Base-by-base conservation (phyloP, 2,888 invertebrate species). In the Myathropa florea region DNA sequence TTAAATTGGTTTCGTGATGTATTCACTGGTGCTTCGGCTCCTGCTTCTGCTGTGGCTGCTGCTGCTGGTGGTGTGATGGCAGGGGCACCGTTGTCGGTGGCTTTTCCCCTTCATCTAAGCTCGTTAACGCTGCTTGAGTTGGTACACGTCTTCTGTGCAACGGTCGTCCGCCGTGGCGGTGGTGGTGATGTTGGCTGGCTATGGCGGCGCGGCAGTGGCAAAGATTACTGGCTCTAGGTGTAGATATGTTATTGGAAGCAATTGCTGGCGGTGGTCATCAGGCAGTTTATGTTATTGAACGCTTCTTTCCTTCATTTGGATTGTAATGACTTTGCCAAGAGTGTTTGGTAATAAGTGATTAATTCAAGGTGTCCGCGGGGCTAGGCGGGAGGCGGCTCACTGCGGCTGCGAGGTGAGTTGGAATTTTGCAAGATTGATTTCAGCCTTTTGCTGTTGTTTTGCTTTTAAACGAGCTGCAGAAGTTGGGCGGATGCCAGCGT, bases 311-410 rank as follows among this genome's bases (percentile, higher is more conserved):
- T 7, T 14, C 57, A 46, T 70, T 82, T 18, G 64, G 23, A n/a
- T 53, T 59, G 65, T 65, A 84, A 80, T 71, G 75, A 55, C 75
- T 71, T 70, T 61, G 84, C 76, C 71, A 67, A 76, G 33, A 77
- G 61, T 76, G 67, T 81, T 81, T 71, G 81, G 71, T 77, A 85
- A 81, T 76, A 81, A 70, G 76, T 84, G 24, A 80, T 80, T 71
- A 67, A 75, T 65, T 57, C 75, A 71, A 81, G 76, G 75, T 75
- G 75, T 55, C 75, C 55, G 64, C 59, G 64, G 46, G 46, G 46
- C 18, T 18, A 18, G 46, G 18, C 46, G 46, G 18, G 2, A 7
- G 2, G 0, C 46, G 2, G 0, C 46, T 9, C 7, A 2, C 46
- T 4, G 18, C 46, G 46, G 46, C 46, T 46, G n/a, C 6, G 46